These are phyloP conservation scores for Vanessa tameamea DNA, from an alignment of 1,140 invertebrate genomes.

Conservation along the genomic window DNA sequence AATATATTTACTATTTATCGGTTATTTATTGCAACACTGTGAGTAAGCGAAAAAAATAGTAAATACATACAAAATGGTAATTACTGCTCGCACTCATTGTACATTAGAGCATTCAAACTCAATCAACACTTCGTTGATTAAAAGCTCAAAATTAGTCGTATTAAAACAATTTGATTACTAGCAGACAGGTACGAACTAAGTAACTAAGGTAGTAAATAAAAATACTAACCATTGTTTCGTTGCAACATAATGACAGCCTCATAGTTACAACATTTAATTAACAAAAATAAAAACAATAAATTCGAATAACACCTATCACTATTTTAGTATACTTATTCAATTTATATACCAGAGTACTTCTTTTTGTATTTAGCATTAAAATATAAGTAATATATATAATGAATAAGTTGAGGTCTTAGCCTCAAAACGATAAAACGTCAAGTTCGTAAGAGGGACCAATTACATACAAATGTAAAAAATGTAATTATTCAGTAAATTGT, in stretches of 20 bases:
- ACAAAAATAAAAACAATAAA: no score
- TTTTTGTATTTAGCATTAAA: no score
- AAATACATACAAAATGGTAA: background rate
- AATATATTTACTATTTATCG: slow-evolving; percentile 11
- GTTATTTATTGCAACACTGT: background rate
- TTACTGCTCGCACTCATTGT: background rate
- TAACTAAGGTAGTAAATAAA: background rate
- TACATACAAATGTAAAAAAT: slow-evolving; percentile 11
- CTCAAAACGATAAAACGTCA: background rate
- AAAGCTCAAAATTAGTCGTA: slow-evolving; percentile 40
- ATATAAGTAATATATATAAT: no score
- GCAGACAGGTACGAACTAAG: background rate
- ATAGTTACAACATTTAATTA: no score
- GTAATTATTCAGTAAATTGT: slow-evolving; percentile 25
- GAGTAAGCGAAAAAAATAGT: background rate
- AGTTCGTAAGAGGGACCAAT: background rate
- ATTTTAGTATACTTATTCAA: no score
- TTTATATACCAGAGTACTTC: no score
- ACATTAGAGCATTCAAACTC: slow-evolving; percentile 1
- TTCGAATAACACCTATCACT: no score
- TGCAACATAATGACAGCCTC: background rate
- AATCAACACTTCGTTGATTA: slow-evolving; percentile 30
- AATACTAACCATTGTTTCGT: slow-evolving; percentile 9
- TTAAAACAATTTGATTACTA: slow-evolving; percentile 42
- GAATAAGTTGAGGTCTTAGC: background rate